Evolutionary conservation across 2,113 vertebrate genomes (phyloP).

Genomic region (Verasper variegatus): DNA sequence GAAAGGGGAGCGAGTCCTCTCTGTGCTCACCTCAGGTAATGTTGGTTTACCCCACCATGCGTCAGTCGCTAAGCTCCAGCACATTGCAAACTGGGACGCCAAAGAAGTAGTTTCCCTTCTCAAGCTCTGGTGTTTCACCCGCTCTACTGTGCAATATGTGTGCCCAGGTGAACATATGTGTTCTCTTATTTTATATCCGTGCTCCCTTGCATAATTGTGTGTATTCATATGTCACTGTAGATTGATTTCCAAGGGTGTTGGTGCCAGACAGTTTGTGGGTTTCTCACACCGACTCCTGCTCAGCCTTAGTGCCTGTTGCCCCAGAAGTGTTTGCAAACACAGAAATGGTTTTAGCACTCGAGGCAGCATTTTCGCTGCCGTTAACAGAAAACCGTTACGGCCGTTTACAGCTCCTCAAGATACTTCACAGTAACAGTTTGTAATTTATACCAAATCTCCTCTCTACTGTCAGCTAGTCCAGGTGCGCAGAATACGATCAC

Average conservation of each 20-base stretch:
- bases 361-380: conserved; percentile 22
- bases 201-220: background rate
- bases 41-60: conserved; percentile 36
- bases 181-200: background rate
- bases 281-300: background rate
- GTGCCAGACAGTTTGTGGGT: conserved; percentile 1
- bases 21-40: conserved; percentile 5
- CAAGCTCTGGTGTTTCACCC: background rate
- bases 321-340: conserved; percentile 47
- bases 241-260: background rate
- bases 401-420: background rate
- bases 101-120: background rate
- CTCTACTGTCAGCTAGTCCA: background rate
- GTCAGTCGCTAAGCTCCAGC: conserved; percentile 29
- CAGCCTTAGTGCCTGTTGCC: background rate
- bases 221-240: background rate
- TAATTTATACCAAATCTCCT: background rate
- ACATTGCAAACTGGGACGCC: background rate
- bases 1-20: background rate
- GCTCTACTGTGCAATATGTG: background rate
- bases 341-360: conserved; percentile 47
- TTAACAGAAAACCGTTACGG: conserved; percentile 3
- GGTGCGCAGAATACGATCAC: background rate
- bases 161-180: background rate
- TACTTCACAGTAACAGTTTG: background rate